Evolutionary conservation across 2,888 invertebrate species (phyloP).

Genomic region (Sicus ferrugineus): DNA sequence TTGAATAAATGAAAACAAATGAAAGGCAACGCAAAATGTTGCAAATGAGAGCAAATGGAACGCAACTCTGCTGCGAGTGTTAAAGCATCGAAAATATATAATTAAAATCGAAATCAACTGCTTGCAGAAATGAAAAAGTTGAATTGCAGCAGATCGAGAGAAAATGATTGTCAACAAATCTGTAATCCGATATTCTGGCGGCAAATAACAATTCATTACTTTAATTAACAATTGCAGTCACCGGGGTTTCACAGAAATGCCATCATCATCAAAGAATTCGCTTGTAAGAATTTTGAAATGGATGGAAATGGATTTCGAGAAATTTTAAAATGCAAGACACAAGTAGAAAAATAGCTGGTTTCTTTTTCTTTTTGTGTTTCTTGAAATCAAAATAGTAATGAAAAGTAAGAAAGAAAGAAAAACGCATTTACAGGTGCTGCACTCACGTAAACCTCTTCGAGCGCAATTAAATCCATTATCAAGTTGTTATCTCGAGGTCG

Average conservation of each 20-base stretch:
- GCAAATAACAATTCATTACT: not conserved
- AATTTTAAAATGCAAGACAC: no score
- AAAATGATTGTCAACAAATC: not conserved
- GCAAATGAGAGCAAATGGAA: no score
- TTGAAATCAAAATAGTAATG: no score
- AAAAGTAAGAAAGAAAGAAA: not conserved
- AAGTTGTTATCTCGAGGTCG: constrained; percentile 30
- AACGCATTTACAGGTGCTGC: constrained; percentile 47
- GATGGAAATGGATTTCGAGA: not conserved
- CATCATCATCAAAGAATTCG: not conserved
- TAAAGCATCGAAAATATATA: no score
- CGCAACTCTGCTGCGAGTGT: no score
- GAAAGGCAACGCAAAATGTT: not conserved
- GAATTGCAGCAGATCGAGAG: no score
- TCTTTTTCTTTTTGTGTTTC: no score
- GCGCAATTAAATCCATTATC: constrained; percentile 60
- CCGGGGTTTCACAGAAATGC: not conserved
- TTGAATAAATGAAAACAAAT: not conserved
- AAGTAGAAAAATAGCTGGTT: no score
- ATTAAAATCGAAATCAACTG: no score
- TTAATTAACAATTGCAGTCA: not conserved
- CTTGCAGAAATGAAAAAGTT: no score
- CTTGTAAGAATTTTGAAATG: not conserved
- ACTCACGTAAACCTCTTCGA: constrained; percentile 53
- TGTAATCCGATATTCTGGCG: not conserved